Evolutionary conservation across 2,797 vertebrate genomes (phyloP), one percentile per base, ranked within the genome.

Genomic region (Gobio occitaniae): DNA sequence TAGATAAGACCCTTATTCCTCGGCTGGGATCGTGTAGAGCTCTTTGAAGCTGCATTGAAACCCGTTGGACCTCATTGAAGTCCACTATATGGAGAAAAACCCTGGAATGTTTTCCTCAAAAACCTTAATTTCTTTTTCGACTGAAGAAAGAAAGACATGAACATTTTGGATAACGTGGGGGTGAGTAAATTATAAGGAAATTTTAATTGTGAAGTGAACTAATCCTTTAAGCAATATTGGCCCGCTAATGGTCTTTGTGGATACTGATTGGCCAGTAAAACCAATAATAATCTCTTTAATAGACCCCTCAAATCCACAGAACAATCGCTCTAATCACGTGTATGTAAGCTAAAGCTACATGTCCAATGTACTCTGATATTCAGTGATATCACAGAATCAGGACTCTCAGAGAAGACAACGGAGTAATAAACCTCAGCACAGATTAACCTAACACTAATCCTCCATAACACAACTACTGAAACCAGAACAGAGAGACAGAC

Each of bases 381-480:
- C 38, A 47, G 36, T 68, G 12, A 54, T 5, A 52, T 68, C 8
- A 21, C 47, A 38, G 44, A 68, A 69, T n/a, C 19, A n/a, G 65
- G 48, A 52, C 63, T 38, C 47, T 65, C 3, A 32, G 2, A 61
- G 41, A 56, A 68, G 61, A 36, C 2, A 17, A 52, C 63, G n/a
- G n/a, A 74, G 47, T 56, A 9, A 56, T 81, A 70, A 71, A 59
- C 79, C 36, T 70, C 15, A 71, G 16, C n/a, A 59, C 7, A 69
- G 82, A 65, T 84, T 77, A 56, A 77, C 48, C 48, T 11, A 38
- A 76, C 32, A 17, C 72, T 77, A 84, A 84, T 77, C 82, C 71
- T 41, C 21, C 59, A 66, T 54, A 66, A 66, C 44, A 48, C 15
- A 48, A 75, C 17, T 76, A 13, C 44, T 32, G 82, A 32, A 17